Evolutionary conservation across 2,113 vertebrate genomes (phyloP).

Genomic region (Physeter macrocephalus): DNA sequence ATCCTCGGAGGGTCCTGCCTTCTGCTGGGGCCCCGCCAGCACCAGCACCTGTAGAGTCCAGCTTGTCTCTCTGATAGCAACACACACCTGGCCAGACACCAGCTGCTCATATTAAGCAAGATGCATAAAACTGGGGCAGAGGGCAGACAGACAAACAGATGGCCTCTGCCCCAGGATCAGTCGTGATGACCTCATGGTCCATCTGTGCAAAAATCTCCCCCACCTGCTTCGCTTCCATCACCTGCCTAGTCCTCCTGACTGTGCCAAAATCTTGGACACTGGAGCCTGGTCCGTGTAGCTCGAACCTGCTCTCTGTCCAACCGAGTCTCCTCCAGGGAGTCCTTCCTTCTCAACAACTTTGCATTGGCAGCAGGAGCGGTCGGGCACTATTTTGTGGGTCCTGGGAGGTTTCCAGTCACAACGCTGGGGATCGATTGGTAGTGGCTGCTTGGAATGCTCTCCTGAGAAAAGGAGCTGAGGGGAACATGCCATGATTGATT

Average conservation of each 20-base stretch:
- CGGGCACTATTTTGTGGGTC: neutral
- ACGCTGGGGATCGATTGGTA: neutral
- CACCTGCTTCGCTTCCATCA: neutral
- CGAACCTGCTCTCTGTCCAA: neutral
- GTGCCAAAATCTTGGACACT: neutral
- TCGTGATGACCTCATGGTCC: neutral
- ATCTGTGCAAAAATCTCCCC: slow-evolving; percentile 11
- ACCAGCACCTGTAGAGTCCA: neutral
- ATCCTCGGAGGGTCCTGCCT: neutral
- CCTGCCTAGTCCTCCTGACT: neutral
- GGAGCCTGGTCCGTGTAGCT: neutral
- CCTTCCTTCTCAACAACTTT: neutral
- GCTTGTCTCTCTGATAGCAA: neutral
- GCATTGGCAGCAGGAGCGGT: rapidly evolving
- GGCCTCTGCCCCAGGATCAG: slow-evolving; percentile 11
- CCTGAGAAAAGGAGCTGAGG: neutral
- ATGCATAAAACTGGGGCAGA: neutral
- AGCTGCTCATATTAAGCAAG: neutral
- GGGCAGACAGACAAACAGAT: slow-evolving; percentile 37
- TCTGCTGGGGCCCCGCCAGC: neutral
- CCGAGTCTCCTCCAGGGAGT: neutral
- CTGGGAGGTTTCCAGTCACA: neutral
- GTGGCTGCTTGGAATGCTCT: neutral
- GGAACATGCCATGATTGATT: neutral
- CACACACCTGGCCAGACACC: slow-evolving; percentile 25